Percentiles rank a stretch among this genome's conserved stretches.
These are phyloP conservation scores for Epizoanthus ramosus DNA, from an alignment of 92 coral and sea anemone genomes.

Conservation along the genomic window DNA sequence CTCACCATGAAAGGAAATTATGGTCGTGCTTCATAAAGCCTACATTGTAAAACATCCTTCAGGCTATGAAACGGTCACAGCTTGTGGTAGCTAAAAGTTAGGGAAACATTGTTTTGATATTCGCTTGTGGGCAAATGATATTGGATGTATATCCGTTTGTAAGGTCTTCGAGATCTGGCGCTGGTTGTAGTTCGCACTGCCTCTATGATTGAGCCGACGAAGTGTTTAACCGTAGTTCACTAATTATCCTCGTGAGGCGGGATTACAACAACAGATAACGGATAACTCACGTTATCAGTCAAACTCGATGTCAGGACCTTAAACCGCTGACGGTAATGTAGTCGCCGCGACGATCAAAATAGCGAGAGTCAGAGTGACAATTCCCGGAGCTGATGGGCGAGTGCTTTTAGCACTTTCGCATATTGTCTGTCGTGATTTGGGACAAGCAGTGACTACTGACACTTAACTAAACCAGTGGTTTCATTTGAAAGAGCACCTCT, in stretches of 20 bases:
- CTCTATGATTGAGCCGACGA: neutral
- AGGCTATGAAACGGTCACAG: slow-evolving; percentile 24
- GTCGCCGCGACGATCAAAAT: neutral
- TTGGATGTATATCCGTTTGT: neutral
- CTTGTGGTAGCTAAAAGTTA: neutral
- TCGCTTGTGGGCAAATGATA: neutral
- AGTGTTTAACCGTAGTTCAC: too few relatives aligned
- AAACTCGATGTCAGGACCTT: slow-evolving; percentile 14
- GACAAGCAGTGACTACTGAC: neutral
- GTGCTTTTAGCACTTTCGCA: neutral
- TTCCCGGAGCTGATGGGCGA: neutral
- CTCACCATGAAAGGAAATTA: neutral
- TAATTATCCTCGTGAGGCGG: neutral
- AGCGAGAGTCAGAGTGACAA: neutral
- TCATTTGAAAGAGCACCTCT: neutral
- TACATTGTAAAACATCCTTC: neutral
- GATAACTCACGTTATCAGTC: neutral
- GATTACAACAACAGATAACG: slow-evolving; percentile 7
- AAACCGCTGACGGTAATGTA: neutral
- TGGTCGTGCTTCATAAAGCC: neutral
- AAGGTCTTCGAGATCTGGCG: neutral
- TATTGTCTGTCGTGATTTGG: neutral
- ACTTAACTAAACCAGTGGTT: neutral
- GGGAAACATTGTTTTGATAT: neutral
- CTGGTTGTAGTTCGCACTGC: neutral